Conservation (phyloP, 2,888 invertebrate genomes). For the Tillus elongatus region DNA sequence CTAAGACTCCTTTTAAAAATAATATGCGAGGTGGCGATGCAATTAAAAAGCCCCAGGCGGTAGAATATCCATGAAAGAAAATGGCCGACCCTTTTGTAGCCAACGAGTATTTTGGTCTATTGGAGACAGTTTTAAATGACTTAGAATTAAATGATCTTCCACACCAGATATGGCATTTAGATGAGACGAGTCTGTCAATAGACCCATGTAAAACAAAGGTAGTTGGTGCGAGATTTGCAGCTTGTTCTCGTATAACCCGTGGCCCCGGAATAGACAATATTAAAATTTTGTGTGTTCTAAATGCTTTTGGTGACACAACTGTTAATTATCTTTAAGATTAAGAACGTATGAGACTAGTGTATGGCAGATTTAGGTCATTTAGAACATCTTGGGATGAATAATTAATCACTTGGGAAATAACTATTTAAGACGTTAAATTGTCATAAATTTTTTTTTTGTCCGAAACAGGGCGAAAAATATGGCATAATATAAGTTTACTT, state of each 20-base stretch:
- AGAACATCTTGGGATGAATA: conserved; percentile 13
- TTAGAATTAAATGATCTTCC: conserved; percentile 17
- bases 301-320: conserved; percentile 17
- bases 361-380: conserved; percentile 17
- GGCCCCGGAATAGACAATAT: conserved; percentile 16
- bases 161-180: conserved; percentile 22
- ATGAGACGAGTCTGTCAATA: conserved; percentile 17
- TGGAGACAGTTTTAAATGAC: conserved; percentile 15
- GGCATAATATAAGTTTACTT: neutral
- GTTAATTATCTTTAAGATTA: conserved; percentile 22
- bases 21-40: conserved; percentile 25
- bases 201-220: conserved; percentile 20
- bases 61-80: conserved; percentile 29
- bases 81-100: conserved; percentile 24
- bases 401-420: conserved; percentile 5
- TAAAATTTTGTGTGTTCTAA: conserved; percentile 12
- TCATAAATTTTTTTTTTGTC: neutral
- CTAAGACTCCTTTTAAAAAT: conserved; percentile 25
- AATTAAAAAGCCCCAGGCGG: conserved; percentile 32
- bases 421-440: neutral
- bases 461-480: neutral
- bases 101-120: conserved; percentile 17
- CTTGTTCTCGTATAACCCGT: conserved; percentile 12
- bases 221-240: conserved; percentile 15
- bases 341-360: conserved; percentile 29